A percentile compares a stretch with the other conserved stretches of the same genome.
Conservation (phyloP, 2,797 vertebrate genomes). For the Acanthis flammea region DNA sequence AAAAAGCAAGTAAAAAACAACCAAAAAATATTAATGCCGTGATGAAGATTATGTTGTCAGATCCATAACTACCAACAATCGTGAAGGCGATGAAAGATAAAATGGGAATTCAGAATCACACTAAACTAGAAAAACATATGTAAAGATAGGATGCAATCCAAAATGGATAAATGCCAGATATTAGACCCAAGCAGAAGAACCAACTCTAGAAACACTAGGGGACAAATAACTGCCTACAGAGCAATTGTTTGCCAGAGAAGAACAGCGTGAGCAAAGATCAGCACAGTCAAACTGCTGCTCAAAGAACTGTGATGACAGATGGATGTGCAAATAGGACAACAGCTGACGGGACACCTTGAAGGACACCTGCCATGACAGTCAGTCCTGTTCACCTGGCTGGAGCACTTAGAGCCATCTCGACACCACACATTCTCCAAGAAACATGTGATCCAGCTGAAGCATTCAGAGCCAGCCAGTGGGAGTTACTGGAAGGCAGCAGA, state of each 20-base stretch:
- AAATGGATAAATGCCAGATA: not conserved
- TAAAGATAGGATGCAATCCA: not conserved
- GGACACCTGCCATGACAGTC: not conserved
- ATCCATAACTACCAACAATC: not conserved
- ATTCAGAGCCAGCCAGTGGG: not conserved
- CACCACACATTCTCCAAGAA: not conserved
- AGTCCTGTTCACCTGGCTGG: not conserved
- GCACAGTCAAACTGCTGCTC: not conserved
- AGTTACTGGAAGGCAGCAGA: not conserved
- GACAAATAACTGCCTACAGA: not conserved
- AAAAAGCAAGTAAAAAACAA: not conserved
- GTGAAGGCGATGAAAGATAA: fast-evolving
- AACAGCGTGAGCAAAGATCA: not conserved
- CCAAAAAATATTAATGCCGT: not conserved
- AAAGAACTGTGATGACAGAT: not conserved
- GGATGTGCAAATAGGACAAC: fast-evolving
- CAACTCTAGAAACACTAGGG: not conserved
- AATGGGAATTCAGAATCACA: not conserved
- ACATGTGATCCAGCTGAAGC: not conserved
- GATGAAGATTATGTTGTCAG: not conserved
- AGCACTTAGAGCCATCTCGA: not conserved
- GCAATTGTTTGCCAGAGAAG: not conserved
- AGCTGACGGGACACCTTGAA: not conserved
- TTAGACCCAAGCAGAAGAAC: not conserved
- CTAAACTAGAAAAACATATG: not conserved